Evolutionary conservation across 2,113 vertebrate species (phyloP), one percentile per base, ranked within the genome.

Genomic region (Athene cunicularia): DNA sequence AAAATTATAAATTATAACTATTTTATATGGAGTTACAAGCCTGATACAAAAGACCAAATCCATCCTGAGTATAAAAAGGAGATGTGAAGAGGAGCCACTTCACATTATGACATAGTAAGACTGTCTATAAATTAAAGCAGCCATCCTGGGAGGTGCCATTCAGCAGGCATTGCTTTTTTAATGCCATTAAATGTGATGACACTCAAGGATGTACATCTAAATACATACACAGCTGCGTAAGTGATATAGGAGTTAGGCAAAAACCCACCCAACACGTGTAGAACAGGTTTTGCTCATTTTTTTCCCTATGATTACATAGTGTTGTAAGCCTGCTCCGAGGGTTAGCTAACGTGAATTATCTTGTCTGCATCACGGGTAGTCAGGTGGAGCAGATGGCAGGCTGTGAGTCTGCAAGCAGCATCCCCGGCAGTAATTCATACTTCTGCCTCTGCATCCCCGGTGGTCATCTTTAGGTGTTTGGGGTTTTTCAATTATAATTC

Each of bases 41-140:
- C 70, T 74, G 45, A 81, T 15, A 75, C n/a, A 50, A 30, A 41
- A 68, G 26, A 35, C 22, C 56, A 79, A 88, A 80, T 35, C 41
- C 20, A 43, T 6, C 33, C 49, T 2, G 0, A 6, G 5, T 27
- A 27, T 3, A 67, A 39, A 71, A 43, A 55, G 9, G 26, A 67
- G 47, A 88, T 49, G 9, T 33, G 17, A 63, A 56, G 19, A 86
- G 49, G 21, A 85, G 32, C 12, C 30, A 49, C 47, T 14, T 26
- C 55, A 43, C 2, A 0, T 9, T 30, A 18, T 12, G 33, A 45
- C 9, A 3, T 3, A 58, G 12, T 60, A 30, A 50, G 27, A 50
- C 45, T 28, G 49, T 35, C 35, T 41, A 16, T 20, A 66, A 52
- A 84, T 52, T 52, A 15, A 41, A 33, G 49, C 59, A 35, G 45